Conservation (phyloP, 1,140 invertebrate genomes). For the Eupeodes corollae region DNA sequence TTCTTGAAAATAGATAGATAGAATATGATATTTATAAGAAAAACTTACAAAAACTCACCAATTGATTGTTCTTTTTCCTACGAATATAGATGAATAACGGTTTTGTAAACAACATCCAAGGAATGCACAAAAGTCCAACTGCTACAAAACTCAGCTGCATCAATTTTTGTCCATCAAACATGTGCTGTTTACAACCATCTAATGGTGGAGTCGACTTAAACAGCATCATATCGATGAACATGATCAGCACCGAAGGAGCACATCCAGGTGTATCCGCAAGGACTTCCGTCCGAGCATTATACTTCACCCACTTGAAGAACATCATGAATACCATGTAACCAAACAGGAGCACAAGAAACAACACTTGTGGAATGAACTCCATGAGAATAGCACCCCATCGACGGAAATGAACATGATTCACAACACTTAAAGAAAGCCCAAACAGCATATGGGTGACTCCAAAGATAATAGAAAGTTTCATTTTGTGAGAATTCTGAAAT, state of each 20-base stretch:
- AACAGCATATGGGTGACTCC: constrained; percentile 95
- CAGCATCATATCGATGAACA: constrained; percentile 88
- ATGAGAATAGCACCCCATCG: constrained; percentile 68
- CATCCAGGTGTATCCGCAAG: constrained; percentile 47
- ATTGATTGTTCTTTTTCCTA: too few species aligned
- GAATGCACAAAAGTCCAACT: constrained; percentile 71
- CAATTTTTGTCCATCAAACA: constrained; percentile 58
- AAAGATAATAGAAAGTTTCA: constrained; percentile 96
- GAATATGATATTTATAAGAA: too few species aligned
- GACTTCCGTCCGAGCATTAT: constrained; percentile 44
- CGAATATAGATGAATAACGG: constrained; percentile 50
- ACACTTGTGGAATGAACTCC: constrained; percentile 85
- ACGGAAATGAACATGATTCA: constrained; percentile 82
- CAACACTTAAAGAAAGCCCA: constrained; percentile 75
- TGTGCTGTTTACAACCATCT: constrained; percentile 52
- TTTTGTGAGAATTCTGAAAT: constrained; percentile 95
- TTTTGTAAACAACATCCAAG: constrained; percentile 84
- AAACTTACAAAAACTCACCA: too few species aligned
- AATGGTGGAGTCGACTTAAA: constrained; percentile 44
- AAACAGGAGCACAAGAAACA: constrained; percentile 87
- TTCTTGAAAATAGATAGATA: too few species aligned
- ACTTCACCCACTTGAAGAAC: constrained; percentile 79
- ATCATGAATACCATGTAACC: constrained; percentile 88
- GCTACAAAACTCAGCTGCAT: constrained; percentile 66
- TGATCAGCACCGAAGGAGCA: constrained; percentile 78